Evolutionary conservation across 2,113 vertebrate species (phyloP).

Genomic region (Oncorhynchus masou): DNA sequence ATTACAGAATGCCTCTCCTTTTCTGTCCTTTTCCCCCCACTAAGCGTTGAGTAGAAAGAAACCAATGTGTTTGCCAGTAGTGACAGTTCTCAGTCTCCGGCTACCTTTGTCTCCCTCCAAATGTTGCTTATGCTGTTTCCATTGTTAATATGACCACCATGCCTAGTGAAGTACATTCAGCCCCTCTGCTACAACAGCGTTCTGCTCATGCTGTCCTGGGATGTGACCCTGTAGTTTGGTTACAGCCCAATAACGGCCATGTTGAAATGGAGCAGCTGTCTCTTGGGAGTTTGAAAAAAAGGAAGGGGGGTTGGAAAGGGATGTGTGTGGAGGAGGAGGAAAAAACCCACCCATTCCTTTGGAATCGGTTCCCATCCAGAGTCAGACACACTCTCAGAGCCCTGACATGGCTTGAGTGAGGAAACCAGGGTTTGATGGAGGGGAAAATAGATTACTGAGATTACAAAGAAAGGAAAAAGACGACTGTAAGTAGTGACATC

Average conservation of each 20-base stretch:
- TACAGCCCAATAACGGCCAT: conserved; percentile 28
- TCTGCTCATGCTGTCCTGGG: conserved; percentile 19
- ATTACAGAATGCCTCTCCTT: background rate
- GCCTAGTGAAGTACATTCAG: conserved; percentile 20
- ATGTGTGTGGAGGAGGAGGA: conserved; percentile 14
- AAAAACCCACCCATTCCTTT: conserved; percentile 55
- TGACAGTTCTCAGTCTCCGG: conserved; percentile 41
- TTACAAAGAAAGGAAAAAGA: no score
- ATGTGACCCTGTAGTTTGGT: conserved; percentile 27
- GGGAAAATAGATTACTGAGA: no score
- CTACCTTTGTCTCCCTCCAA: conserved; percentile 52
- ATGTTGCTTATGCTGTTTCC: conserved; percentile 52
- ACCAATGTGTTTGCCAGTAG: conserved; percentile 38
- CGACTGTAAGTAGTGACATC: no score
- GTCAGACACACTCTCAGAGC: conserved; percentile 30
- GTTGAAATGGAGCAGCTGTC: conserved; percentile 50
- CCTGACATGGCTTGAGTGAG: conserved; percentile 27
- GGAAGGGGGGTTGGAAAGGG: conserved; percentile 24
- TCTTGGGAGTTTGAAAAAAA: conserved; percentile 27
- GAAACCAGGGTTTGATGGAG: conserved; percentile 5
- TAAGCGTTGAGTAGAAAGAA: conserved; percentile 26
- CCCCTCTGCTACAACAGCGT: conserved; percentile 30
- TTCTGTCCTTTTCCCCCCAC: background rate
- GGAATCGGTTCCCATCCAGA: conserved; percentile 63
- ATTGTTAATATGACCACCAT: conserved; percentile 57